phyloP scores from a whole-genome alignment of 2,888 invertebrate species.

The Cartodere bifasciata region DNA sequence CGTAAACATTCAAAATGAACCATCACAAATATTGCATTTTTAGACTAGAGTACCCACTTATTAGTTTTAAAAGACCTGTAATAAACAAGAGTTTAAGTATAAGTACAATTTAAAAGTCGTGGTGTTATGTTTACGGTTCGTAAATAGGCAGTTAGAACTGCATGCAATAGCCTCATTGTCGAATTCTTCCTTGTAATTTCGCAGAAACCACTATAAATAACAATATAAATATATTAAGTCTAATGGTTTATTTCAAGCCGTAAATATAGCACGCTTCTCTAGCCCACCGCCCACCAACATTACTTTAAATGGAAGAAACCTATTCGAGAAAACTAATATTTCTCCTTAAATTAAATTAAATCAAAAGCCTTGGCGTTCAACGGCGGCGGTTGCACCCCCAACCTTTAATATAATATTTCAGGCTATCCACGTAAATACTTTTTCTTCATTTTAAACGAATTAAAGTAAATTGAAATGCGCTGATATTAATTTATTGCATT shows the following conservation, averaged over 20 bases:
- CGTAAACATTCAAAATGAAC: too few species aligned
- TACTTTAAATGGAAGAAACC: constrained; percentile 28
- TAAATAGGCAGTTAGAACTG: too few species aligned
- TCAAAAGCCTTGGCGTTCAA: constrained; percentile 35
- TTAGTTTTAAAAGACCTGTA: too few species aligned
- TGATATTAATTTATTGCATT: constrained; percentile 34
- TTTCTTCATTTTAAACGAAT: constrained; percentile 34
- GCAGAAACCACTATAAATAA: constrained; percentile 31
- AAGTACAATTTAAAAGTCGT: too few species aligned
- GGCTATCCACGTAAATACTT: constrained; percentile 31
- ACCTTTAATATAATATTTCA: constrained; percentile 30
- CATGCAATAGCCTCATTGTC: too few species aligned
- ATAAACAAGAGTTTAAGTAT: too few species aligned
- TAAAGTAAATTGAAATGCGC: constrained; percentile 37
- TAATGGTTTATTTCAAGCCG: constrained; percentile 30
- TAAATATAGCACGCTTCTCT: constrained; percentile 28
- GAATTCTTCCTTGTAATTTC: constrained; percentile 26
- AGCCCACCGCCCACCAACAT: constrained; percentile 17
- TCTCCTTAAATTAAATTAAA: constrained; percentile 37
- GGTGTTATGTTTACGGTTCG: too few species aligned
- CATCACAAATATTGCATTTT: too few species aligned
- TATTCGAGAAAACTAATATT: constrained; percentile 33
- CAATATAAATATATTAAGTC: constrained; percentile 34
- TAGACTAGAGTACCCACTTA: too few species aligned
- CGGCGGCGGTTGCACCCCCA: constrained; percentile 25